Conservation (phyloP, 2,888 invertebrate genomes). For the Patella pellucida region DNA sequence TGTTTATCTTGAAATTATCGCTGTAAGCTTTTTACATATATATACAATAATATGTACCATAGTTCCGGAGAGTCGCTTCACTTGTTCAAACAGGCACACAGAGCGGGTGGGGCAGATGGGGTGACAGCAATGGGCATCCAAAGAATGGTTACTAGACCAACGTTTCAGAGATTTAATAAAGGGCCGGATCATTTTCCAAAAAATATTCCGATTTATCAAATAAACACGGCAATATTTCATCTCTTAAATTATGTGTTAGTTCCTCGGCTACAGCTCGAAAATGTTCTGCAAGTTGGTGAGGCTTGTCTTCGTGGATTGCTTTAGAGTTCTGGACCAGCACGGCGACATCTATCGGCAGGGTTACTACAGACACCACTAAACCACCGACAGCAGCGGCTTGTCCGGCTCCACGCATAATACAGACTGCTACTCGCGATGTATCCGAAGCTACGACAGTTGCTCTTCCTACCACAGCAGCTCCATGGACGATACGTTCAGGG, state of each 20-base stretch:
- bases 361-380: background rate
- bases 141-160: too few species aligned
- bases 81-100: too few species aligned
- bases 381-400: background rate
- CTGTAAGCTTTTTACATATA: too few species aligned
- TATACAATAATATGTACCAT: too few species aligned
- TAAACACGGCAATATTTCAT: conserved; percentile 2
- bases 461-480: background rate
- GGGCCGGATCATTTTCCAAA: background rate
- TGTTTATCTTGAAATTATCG: too few species aligned
- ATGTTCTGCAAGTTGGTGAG: background rate
- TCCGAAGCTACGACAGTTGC: background rate
- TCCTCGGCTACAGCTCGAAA: background rate
- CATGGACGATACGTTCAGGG: background rate
- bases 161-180: too few species aligned
- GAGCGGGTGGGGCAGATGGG: too few species aligned
- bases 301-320: background rate
- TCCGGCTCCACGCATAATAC: background rate
- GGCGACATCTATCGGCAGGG: background rate
- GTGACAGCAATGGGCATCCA: too few species aligned
- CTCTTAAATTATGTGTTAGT: background rate
- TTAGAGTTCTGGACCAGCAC: background rate
- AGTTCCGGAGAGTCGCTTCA: too few species aligned
- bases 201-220: background rate
- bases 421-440: background rate